Evolutionary conservation across 1,140 invertebrate genomes (phyloP), one percentile per base, ranked within the genome.

Genomic region (Calephelis virginiensis): DNA sequence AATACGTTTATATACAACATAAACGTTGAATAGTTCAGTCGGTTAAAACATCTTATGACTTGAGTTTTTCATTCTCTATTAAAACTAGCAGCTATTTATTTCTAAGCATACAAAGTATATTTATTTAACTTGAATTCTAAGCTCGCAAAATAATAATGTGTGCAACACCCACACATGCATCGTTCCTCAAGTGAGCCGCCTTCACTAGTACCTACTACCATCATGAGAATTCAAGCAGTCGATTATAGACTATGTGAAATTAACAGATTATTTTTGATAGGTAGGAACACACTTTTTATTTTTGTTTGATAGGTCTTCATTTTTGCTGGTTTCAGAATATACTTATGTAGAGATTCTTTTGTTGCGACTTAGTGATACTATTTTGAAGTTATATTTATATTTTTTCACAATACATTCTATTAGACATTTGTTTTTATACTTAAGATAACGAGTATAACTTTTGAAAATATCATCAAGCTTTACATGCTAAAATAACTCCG

Each of bases 161-260:
- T 75, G 72, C 66, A 64, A 12, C 48, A 64, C 72, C 37, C 75
- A 75, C 80, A 80, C 80, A 78, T 66, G 66, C 61, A 68, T 60
- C 70, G 53, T 75, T 77, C 74, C 78, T 83, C 83, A 89, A 89
- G 84, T 85, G 86, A 81, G 76, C 75, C 78, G 82, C 86, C 84
- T 86, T 86, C 78, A 82, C 78, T 64, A 50, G 43, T 64, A 53
- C 49, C 50, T 76, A 77, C 78, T 77, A 79, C 80, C 74, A 74
- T 73, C 70, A 77, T 78, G 75, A 81, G 81, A 85, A 85, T 84
- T 84, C 84, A 86, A 87, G 82, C 85, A 89, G 81, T 85, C 75
- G 71, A 64, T 40, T 69, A 49, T 62, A 81, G 86, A 73, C 79
- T 68, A 77, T 46, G 64, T 8, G 1, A 67, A 75, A 71, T n/a